phyloP scores from a whole-genome alignment of 2,113 vertebrate genomes.

The Onychorhynchus coronatus region DNA sequence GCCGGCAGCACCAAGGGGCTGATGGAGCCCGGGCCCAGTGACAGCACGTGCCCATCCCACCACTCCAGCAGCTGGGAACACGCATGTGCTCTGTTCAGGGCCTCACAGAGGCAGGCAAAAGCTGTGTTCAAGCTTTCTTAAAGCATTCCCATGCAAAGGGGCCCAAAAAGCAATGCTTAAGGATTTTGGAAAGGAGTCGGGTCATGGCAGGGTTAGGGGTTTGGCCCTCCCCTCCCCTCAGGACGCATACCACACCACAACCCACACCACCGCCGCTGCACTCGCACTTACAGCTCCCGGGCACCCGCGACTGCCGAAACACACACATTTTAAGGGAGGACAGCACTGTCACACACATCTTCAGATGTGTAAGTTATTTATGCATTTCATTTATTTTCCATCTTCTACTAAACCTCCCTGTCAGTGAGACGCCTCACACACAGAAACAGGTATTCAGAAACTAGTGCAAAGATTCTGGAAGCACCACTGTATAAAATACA shows the following conservation, averaged over 20 bases:
- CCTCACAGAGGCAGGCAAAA: accelerated
- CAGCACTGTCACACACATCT: accelerated
- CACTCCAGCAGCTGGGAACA: background rate
- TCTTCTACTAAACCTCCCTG: background rate
- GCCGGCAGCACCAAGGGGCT: accelerated
- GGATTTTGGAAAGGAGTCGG: accelerated
- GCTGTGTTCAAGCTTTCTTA: accelerated
- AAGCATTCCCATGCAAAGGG: background rate
- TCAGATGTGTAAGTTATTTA: background rate
- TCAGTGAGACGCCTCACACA: background rate
- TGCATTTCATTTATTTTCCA: background rate
- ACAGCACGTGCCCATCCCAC: accelerated
- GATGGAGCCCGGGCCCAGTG: background rate
- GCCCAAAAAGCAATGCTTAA: accelerated
- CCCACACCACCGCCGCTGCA: background rate
- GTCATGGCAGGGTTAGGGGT: accelerated
- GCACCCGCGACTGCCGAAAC: accelerated
- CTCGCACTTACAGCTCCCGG: accelerated
- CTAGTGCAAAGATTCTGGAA: background rate
- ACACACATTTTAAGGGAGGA: background rate
- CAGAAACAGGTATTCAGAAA: background rate
- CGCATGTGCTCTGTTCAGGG: accelerated
- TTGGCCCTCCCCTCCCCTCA: accelerated
- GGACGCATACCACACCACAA: background rate
- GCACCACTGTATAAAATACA: background rate